A percentile compares a stretch with the other conserved stretches of the same genome.
phyloP scores from a whole-genome alignment of 2,113 vertebrate genomes.

The Malaclemys terrapin region DNA sequence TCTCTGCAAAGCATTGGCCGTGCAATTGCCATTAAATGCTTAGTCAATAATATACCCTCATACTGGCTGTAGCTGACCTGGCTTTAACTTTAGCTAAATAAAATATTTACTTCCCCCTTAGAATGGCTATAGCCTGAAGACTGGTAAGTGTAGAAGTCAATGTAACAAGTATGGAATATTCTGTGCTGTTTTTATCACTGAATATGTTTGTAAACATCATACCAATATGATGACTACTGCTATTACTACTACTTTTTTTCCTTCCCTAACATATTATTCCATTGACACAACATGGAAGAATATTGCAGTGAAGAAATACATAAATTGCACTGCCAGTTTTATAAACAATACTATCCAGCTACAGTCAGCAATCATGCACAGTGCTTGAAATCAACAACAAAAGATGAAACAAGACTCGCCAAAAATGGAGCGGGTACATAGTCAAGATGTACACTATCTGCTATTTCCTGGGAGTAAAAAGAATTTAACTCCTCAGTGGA shows the following conservation, averaged over 20 bases:
- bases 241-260: background rate
- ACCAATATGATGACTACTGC: background rate
- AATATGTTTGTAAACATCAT: background rate
- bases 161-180: background rate
- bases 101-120: rapidly evolving
- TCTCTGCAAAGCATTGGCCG: background rate
- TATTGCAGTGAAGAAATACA: background rate
- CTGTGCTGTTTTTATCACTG: background rate
- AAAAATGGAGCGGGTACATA: background rate
- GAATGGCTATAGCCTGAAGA: background rate
- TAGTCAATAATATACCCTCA: background rate
- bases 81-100: background rate
- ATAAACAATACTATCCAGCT: background rate
- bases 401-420: background rate
- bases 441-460: background rate
- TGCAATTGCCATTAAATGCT: background rate
- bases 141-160: background rate
- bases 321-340: background rate
- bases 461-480: background rate
- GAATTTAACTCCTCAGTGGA: background rate
- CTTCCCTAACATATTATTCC: background rate
- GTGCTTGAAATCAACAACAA: background rate
- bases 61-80: background rate
- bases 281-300: background rate
- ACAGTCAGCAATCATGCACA: background rate